Evolutionary conservation across 2,888 invertebrate genomes (phyloP).

Genomic region (Ectropis crepuscularia): DNA sequence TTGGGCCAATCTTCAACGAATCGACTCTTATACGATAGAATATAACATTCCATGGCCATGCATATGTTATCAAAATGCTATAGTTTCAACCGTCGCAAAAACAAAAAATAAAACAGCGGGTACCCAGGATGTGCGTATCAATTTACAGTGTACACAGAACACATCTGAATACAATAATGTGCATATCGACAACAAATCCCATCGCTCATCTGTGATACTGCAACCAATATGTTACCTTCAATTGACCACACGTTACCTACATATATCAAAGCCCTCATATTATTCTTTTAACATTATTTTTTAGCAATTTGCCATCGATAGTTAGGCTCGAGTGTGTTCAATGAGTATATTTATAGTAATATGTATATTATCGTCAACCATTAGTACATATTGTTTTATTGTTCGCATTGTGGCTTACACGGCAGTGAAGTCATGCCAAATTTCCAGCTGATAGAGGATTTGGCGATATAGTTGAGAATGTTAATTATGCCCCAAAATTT

Average conservation of each 20-base stretch:
- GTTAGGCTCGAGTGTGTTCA: conserved; percentile 46
- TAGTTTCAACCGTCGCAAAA: conserved; percentile 67
- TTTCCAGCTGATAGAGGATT: background rate
- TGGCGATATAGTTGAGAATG: background rate
- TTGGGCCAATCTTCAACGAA: conserved; percentile 47
- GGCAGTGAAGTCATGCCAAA: conserved; percentile 56
- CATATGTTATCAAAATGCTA: conserved; percentile 68
- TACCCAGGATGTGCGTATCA: conserved; percentile 73
- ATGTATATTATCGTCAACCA: conserved; percentile 65
- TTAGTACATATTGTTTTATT: conserved; percentile 75
- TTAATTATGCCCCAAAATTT: background rate
- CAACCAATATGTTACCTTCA: conserved; percentile 68
- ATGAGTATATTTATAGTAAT: conserved; percentile 44
- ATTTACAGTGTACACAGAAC: conserved; percentile 73
- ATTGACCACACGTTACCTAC: conserved; percentile 55
- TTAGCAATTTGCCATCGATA: conserved; percentile 32
- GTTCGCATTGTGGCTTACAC: conserved; percentile 77
- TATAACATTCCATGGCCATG: conserved; percentile 79
- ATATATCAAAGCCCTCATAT: conserved; percentile 14
- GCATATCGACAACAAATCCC: conserved; percentile 54
- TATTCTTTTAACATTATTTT: conserved; percentile 10
- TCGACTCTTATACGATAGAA: conserved; percentile 46
- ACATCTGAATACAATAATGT: conserved; percentile 55
- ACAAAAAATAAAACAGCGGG: conserved; percentile 65
- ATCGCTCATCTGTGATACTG: conserved; percentile 43